These are phyloP conservation scores for Epinotia nisella DNA, from an alignment of 2,888 invertebrate species.

Conservation along the genomic window DNA sequence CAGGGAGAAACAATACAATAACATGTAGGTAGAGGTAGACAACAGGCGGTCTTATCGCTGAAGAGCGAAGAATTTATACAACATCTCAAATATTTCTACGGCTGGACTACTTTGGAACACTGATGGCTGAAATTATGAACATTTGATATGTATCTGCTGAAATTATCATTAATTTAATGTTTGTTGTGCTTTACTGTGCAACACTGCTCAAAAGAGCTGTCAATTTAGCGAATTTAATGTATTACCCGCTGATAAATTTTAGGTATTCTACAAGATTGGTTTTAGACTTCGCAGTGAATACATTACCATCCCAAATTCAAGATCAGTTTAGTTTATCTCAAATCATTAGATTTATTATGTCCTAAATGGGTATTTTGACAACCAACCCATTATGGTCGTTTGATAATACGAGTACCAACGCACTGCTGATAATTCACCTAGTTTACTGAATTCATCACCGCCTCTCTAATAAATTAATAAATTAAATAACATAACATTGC, in stretches of 20 bases:
- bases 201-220: slow-evolving; percentile 18
- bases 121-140: slow-evolving; percentile 15
- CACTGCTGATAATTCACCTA: slow-evolving; percentile 3
- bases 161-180: slow-evolving; percentile 16
- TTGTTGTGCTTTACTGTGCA: slow-evolving; percentile 13
- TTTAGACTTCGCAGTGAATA: slow-evolving; percentile 14
- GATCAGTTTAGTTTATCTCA: slow-evolving; percentile 30
- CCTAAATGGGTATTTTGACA: slow-evolving; percentile 17
- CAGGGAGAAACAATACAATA: too few relatives aligned
- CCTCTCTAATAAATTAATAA: slow-evolving; percentile 20
- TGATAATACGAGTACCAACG: slow-evolving; percentile 17
- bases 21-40: too few relatives aligned
- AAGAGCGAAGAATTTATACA: too few relatives aligned
- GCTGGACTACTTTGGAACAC: neutral
- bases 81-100: neutral
- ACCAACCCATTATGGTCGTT: slow-evolving; percentile 7
- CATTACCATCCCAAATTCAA: slow-evolving; percentile 30
- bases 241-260: slow-evolving; percentile 1
- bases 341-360: slow-evolving; percentile 16
- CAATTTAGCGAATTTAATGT: slow-evolving; percentile 16
- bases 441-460: slow-evolving; percentile 17
- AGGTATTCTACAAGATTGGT: neutral
- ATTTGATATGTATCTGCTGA: slow-evolving; percentile 18
- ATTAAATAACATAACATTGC: slow-evolving; percentile 22
- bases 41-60: too few relatives aligned